These are phyloP conservation scores for Protaetia brevitarsis DNA, from an alignment of 1,140 invertebrate species.

Conservation along the genomic window DNA sequence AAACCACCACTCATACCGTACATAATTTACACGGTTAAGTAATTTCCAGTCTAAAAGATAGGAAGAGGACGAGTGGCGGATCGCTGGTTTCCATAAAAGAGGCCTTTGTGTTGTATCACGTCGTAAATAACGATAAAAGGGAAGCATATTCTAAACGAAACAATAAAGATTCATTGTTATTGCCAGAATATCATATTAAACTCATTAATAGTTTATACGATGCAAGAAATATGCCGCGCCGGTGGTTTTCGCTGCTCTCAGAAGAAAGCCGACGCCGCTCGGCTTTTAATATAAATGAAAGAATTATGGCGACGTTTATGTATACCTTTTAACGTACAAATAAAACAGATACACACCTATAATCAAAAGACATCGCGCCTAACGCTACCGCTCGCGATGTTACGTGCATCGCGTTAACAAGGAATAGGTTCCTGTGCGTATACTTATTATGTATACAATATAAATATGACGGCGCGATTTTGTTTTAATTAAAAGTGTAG, in stretches of 20 bases:
- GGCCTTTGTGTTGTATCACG: conserved; percentile 7
- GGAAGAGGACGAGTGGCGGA: background rate
- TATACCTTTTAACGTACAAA: conserved; percentile 20
- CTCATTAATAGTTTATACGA: conserved; percentile 20
- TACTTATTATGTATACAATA: no score
- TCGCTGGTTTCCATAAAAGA: conserved; percentile 1
- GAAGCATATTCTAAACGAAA: conserved; percentile 16
- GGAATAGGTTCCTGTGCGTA: no score
- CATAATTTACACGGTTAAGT: conserved; percentile 12
- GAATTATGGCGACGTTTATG: conserved; percentile 21
- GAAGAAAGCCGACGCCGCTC: conserved; percentile 19
- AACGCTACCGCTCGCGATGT: background rate
- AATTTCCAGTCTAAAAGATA: conserved; percentile 13
- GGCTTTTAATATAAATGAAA: conserved; percentile 20
- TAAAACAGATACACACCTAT: conserved; percentile 19
- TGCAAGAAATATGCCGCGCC: background rate
- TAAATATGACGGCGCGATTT: no score
- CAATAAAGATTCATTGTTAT: conserved; percentile 24
- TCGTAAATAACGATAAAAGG: conserved; percentile 18
- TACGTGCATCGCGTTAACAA: background rate
- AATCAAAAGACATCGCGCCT: conserved; percentile 16
- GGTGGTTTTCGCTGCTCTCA: conserved; percentile 15
- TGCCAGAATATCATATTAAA: conserved; percentile 20
- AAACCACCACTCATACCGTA: conserved; percentile 8
- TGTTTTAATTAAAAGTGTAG: no score